Conservation (phyloP, 2,888 invertebrate genomes). For the Nudaria mundana region DNA sequence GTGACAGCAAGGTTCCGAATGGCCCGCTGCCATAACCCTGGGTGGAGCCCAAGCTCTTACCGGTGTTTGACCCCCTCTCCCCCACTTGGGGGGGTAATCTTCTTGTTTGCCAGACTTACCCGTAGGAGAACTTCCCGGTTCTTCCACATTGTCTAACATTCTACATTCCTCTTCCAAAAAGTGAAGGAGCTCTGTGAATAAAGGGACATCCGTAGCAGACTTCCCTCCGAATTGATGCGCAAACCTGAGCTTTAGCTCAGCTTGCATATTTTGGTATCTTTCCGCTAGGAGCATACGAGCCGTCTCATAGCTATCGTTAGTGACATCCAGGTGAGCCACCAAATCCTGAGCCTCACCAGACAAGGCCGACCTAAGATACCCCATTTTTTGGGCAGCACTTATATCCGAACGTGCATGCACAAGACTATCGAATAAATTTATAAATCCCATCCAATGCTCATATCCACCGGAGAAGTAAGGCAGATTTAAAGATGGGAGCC, state of each 20-base stretch:
- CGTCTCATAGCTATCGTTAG: background rate
- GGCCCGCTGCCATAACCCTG: background rate
- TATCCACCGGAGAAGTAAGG: background rate
- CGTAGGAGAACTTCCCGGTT: background rate
- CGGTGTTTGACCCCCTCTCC: background rate
- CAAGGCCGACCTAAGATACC: background rate
- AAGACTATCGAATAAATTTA: background rate
- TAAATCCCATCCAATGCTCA: background rate
- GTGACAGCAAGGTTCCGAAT: background rate
- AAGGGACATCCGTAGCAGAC: background rate
- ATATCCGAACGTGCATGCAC: background rate
- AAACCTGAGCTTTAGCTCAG: background rate
- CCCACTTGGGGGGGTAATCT: background rate
- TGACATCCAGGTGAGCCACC: background rate
- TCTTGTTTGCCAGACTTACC: background rate
- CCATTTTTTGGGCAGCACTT: background rate
- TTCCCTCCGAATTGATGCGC: background rate
- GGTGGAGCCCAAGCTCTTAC: background rate
- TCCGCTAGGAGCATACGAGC: background rate
- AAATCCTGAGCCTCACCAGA: background rate
- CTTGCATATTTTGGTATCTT: background rate
- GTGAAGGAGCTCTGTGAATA: background rate
- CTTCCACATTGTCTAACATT: background rate
- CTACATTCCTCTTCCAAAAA: conserved; percentile 2
- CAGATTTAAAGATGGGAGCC: background rate